Evolutionary conservation across 1,140 invertebrate species (phyloP).

Genomic region (Cheumatopsyche charites): DNA sequence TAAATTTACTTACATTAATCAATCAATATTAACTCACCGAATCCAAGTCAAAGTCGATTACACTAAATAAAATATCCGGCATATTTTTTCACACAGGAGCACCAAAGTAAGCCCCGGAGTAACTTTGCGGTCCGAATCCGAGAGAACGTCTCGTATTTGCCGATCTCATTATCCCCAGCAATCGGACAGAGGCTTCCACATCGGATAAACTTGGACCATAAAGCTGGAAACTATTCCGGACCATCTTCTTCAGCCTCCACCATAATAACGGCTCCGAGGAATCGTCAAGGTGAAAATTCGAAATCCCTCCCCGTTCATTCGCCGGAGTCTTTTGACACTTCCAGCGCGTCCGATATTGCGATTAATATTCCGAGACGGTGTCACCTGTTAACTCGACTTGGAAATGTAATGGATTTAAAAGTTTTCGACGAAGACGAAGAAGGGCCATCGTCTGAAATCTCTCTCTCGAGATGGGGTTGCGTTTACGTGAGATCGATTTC

Average conservation of each 20-base stretch:
- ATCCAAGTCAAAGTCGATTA: neutral
- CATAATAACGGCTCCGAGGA: neutral
- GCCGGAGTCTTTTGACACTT: neutral
- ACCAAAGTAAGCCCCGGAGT: neutral
- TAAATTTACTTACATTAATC: too few species aligned
- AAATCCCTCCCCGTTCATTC: neutral
- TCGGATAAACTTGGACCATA: neutral
- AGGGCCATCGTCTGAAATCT: too few species aligned
- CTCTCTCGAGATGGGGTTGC: too few species aligned
- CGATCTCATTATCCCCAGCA: slow-evolving; percentile 13
- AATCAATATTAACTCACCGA: too few species aligned
- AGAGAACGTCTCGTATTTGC: neutral
- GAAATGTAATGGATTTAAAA: slow-evolving; percentile 35
- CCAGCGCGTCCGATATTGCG: neutral
- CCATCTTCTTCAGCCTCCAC: neutral
- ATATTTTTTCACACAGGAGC: neutral
- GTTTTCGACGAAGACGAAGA: slow-evolving; percentile 14
- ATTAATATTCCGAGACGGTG: slow-evolving; percentile 27
- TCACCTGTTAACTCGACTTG: slow-evolving; percentile 31
- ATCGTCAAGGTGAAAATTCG: too few species aligned
- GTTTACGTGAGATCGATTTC: too few species aligned
- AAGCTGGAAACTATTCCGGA: neutral
- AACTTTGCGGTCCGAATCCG: neutral
- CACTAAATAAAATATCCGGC: neutral
- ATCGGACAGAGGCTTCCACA: neutral